A percentile compares a stretch with the other conserved stretches of the same genome.
These are phyloP conservation scores for Aix galericulata DNA, from an alignment of 2,113 vertebrate genomes.

Conservation along the genomic window DNA sequence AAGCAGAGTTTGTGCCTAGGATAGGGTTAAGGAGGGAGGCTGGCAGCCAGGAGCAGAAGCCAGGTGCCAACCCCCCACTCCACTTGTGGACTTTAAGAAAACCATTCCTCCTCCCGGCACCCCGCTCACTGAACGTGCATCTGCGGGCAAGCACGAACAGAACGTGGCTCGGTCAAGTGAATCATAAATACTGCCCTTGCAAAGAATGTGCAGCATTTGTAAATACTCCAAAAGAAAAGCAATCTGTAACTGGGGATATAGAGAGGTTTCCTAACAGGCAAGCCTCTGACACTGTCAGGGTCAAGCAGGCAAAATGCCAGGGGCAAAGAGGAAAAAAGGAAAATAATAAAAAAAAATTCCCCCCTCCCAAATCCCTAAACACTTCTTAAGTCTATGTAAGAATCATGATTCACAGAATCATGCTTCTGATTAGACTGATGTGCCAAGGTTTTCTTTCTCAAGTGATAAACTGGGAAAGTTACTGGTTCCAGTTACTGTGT, in stretches of 20 bases:
- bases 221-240: conserved; percentile 32
- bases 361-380: neutral
- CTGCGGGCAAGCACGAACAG: neutral
- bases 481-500: neutral
- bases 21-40: neutral
- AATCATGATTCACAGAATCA: neutral
- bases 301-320: neutral
- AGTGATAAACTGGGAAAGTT: neutral
- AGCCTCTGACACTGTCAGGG: neutral
- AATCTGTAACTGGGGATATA: neutral
- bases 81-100: neutral
- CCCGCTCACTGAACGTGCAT: neutral
- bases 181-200: neutral
- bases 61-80: neutral
- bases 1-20: neutral
- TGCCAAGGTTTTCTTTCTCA: neutral
- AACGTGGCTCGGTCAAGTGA: neutral
- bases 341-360: neutral
- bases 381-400: neutral
- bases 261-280: neutral
- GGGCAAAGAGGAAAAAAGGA: neutral
- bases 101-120: neutral
- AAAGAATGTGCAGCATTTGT: conserved; percentile 13
- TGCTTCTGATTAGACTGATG: rapidly evolving
- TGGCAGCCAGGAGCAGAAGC: neutral